A percentile compares a stretch with the other conserved stretches of the same genome.
These are phyloP conservation scores for Anser brachyrhynchus DNA, from an alignment of 2,113 vertebrate genomes.

Conservation along the genomic window DNA sequence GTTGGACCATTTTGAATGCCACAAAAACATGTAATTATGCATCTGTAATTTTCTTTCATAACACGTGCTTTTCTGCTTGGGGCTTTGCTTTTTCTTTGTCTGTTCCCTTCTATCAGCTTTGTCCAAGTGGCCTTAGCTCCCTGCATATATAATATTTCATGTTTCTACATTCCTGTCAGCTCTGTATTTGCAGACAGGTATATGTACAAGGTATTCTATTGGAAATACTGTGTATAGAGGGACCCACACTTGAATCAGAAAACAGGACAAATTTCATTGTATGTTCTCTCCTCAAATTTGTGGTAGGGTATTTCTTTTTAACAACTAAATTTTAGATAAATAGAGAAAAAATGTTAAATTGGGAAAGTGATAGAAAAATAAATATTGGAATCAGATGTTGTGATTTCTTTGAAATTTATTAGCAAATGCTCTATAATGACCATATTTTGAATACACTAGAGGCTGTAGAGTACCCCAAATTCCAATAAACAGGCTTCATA, in stretches of 20 bases:
- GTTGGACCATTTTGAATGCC: background rate
- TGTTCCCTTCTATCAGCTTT: background rate
- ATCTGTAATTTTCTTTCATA: background rate
- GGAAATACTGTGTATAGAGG: background rate
- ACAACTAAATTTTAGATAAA: background rate
- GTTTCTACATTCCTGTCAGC: background rate
- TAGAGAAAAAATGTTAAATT: background rate
- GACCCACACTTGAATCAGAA: background rate
- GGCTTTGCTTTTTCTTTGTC: background rate
- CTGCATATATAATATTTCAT: background rate
- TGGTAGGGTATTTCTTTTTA: background rate
- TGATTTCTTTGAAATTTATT: background rate
- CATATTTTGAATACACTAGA: background rate
- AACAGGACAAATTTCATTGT: background rate
- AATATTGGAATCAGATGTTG: background rate
- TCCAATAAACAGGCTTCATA: slow-evolving; percentile 9
- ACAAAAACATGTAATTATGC: background rate
- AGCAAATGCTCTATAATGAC: background rate
- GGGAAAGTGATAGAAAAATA: background rate
- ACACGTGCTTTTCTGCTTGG: background rate
- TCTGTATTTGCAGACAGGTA: background rate
- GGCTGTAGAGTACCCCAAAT: background rate
- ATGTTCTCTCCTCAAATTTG: background rate
- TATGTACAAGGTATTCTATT: background rate
- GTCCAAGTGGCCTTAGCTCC: background rate